A percentile compares a stretch with the other conserved stretches of the same genome.
Evolutionary conservation across 2,888 invertebrate genomes (phyloP).

Genomic region (Copidosoma aretas): DNA sequence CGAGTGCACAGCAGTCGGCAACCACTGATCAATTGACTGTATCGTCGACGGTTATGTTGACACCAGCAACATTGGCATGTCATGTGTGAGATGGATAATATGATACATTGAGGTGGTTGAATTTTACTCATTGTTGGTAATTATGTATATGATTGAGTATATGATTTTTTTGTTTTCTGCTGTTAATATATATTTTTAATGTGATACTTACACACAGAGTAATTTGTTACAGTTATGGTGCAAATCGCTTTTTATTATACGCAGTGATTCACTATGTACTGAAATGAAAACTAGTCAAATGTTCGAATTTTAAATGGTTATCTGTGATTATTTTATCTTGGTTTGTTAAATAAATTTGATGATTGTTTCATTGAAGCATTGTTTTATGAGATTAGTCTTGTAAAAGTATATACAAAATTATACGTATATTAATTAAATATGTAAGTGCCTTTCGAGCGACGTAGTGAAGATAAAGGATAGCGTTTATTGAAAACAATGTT

Average conservation of each 20-base stretch:
- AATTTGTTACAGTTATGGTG: no score
- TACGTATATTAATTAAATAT: neutral
- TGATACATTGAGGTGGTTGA: neutral
- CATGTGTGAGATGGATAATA: slow-evolving; percentile 6
- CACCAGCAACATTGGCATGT: slow-evolving; percentile 15
- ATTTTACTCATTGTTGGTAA: neutral
- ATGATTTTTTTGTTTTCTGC: neutral
- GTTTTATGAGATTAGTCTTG: neutral
- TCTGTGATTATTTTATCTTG: slow-evolving; percentile 7
- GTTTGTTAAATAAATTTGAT: neutral
- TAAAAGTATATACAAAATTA: slow-evolving; percentile 5
- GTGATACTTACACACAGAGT: no score
- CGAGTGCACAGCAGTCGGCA: slow-evolving; percentile 24
- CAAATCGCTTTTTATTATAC: no score
- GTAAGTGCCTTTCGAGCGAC: slow-evolving; percentile 25
- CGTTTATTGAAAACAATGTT: neutral
- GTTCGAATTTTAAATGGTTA: neutral
- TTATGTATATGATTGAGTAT: neutral
- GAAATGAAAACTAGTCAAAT: neutral
- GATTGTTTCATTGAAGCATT: neutral
- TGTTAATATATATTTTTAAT: no score
- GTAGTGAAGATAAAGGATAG: neutral
- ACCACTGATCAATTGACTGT: slow-evolving; percentile 23
- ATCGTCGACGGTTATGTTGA: slow-evolving; percentile 24
- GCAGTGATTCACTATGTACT: neutral